Base-by-base conservation (phyloP, 2,113 vertebrate species). In the Pollachius pollachius region DNA sequence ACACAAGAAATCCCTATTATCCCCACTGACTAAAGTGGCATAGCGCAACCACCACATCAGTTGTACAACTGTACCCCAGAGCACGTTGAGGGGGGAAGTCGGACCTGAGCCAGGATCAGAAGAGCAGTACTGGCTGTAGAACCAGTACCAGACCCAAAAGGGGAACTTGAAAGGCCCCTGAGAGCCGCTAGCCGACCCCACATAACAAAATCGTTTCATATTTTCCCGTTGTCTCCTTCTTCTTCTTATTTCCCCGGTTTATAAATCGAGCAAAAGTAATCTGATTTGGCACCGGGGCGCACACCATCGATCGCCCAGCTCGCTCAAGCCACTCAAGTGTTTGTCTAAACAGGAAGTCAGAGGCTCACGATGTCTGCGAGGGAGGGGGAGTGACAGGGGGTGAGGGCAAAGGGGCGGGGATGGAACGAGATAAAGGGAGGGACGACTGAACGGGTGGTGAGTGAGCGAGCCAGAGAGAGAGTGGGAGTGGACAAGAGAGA, bases 181-280 rank as follows among this genome's bases (percentile, higher is more conserved):
- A 30, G 5, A 30, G 30, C 30, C 30, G 5, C 30, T 16, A 16
- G 54, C 60, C 4, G 21, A 48, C 41, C 41, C 41, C 8, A 9
- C 12, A 48, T 5, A 48, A 30, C 5, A 78, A 72, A 64, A 67
- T 61, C 71, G 67, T 71, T 80, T 84, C 77, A 77, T 74, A 72
- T 81, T 69, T 77, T 9, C 41, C 41, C 41, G 7, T 48, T 9
- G 2, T 12, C 41, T 48, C 76, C 63, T 68, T 69, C 67, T 67
- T 85, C 67, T 71, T 64, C 79, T 23, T 23, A 23, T 30, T 63
- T 81, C 74, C 48, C 73, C 13, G 9, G 74, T 71, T 66, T 57
- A 75, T 75, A 84, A 85, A 83, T 85, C 61, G 68, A 75, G 81
- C 79, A 75, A 75, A 79, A 82, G 83, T 88, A 86, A 88, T 88